Evolutionary conservation across 2,888 invertebrate species (phyloP).

Genomic region (Drosophila subquinaria): DNA sequence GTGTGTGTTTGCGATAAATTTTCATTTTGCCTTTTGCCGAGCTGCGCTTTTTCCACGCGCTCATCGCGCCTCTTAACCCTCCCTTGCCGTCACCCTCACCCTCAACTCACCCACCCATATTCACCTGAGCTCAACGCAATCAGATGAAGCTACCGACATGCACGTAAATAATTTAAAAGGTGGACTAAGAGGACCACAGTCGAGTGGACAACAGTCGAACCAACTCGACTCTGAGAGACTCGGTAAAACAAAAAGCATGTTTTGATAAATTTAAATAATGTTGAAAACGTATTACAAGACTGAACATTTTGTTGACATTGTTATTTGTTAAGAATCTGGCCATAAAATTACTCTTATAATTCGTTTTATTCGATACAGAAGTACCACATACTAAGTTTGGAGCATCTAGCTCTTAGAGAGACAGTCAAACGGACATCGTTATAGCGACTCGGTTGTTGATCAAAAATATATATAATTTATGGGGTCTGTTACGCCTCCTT

Average conservation of each 20-base stretch:
- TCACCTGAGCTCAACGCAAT: constrained; percentile 42
- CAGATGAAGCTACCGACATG: constrained; percentile 68
- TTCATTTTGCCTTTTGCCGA: constrained; percentile 61
- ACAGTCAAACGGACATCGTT: too few relatives aligned
- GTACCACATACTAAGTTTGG: too few relatives aligned
- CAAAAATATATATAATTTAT: neutral
- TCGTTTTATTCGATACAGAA: too few relatives aligned
- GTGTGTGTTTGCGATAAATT: constrained; percentile 75
- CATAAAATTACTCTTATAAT: too few relatives aligned
- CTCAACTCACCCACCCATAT: neutral
- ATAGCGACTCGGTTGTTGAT: too few relatives aligned
- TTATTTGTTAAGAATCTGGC: too few relatives aligned
- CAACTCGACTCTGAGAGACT: neutral
- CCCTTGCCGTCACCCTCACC: neutral
- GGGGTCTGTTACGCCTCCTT: too few relatives aligned
- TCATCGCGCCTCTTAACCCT: neutral
- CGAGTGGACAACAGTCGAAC: neutral
- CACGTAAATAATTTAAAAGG: constrained; percentile 75
- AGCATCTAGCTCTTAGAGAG: too few relatives aligned
- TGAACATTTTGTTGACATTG: too few relatives aligned
- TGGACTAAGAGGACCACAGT: constrained; percentile 7
- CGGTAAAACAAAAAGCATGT: neutral
- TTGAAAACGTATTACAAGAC: too few relatives aligned
- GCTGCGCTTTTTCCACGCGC: constrained; percentile 68
- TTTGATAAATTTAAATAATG: too few relatives aligned